These are phyloP conservation scores for Synaphobranchus kaupii DNA, from an alignment of 2,797 vertebrate genomes.

Conservation along the genomic window DNA sequence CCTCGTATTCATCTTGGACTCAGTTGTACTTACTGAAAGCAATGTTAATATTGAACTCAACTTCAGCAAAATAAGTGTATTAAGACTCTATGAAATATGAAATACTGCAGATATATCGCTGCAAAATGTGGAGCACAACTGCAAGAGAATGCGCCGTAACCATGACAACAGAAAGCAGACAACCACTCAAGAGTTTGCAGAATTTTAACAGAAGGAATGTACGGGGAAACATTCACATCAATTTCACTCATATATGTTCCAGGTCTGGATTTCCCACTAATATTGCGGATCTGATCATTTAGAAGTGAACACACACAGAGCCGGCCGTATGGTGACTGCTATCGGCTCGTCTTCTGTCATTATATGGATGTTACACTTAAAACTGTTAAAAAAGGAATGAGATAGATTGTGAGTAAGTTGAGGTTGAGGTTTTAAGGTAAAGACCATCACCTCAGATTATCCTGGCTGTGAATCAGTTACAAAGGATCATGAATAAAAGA, in stretches of 20 bases:
- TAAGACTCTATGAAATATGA: not conserved
- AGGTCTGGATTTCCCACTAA: not conserved
- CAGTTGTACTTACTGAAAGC: not conserved
- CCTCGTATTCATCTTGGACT: not conserved
- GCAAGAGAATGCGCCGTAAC: not conserved
- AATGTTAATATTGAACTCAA: not conserved
- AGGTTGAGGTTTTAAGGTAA: not conserved
- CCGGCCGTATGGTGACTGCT: not conserved
- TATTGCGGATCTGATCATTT: not conserved
- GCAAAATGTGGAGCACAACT: slow-evolving; percentile 12
- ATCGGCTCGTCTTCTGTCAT: not conserved
- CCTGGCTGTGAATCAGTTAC: not conserved
- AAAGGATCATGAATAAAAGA: not conserved
- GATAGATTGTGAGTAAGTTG: not conserved
- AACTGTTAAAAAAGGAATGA: not conserved
- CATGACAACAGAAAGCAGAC: slow-evolving; percentile 6
- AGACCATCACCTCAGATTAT: not conserved
- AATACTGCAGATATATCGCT: not conserved
- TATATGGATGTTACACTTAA: not conserved
- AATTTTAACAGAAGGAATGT: not conserved
- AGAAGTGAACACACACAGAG: not conserved
- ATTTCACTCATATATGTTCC: not conserved
- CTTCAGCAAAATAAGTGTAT: not conserved
- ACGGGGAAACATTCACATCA: not conserved
- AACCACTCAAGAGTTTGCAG: not conserved